Conservation (phyloP, 2,797 vertebrate genomes). For the Echeneis naucrates region DNA sequence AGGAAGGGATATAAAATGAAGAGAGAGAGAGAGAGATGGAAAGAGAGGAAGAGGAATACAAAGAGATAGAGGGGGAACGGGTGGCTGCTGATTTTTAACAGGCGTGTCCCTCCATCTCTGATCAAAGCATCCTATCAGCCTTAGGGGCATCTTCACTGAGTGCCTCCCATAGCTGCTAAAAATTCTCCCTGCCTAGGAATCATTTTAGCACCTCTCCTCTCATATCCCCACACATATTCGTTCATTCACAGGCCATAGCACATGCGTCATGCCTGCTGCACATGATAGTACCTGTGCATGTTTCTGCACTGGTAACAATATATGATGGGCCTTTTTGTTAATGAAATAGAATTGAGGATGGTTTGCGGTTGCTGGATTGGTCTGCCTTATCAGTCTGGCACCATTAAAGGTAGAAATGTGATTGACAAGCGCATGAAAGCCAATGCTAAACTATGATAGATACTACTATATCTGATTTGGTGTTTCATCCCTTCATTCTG, state of each 20-base stretch:
- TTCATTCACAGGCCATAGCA: conserved; percentile 42
- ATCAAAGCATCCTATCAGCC: conserved; percentile 81
- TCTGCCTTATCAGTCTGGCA: conserved; percentile 14
- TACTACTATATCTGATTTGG: conserved; percentile 13
- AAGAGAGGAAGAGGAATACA: conserved; percentile 64
- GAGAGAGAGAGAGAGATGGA: conserved; percentile 35
- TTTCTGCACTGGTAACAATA: conserved; percentile 18
- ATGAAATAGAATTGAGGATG: conserved; percentile 47
- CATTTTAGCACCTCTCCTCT: conserved; percentile 60
- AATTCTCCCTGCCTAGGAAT: conserved; percentile 67
- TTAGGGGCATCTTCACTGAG: conserved; percentile 69
- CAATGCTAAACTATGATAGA: not conserved
- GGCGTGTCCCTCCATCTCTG: conserved; percentile 77
- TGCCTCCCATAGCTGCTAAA: conserved; percentile 71
- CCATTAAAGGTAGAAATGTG: conserved; percentile 14
- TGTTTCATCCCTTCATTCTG: conserved; percentile 5
- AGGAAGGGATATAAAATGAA: conserved; percentile 28
- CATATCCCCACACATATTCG: conserved; percentile 38
- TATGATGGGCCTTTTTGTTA: conserved; percentile 17
- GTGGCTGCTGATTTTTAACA: conserved; percentile 75
- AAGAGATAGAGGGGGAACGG: conserved; percentile 59
- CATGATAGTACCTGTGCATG: conserved; percentile 46
- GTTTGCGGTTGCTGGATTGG: conserved; percentile 11
- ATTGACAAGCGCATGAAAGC: conserved; percentile 51
- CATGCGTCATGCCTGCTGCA: conserved; percentile 47